Percentiles rank a stretch among this genome's conserved stretches.
Evolutionary conservation across 1,140 invertebrate genomes (phyloP).

Genomic region (Drosophila melanogaster): Release_6_plus_ISO1_MT NT_033777.3:11523001-11523500

Average conservation of each 20-base stretch:
- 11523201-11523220: constrained; percentile 67
- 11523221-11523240: constrained; percentile 38
- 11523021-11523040: neutral
- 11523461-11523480: too few relatives aligned
- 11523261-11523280: neutral
- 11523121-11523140: constrained; percentile 31
- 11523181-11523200: constrained; percentile 68
- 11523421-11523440: too few relatives aligned
- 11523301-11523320: neutral
- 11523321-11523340: too few relatives aligned
- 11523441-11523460: too few relatives aligned
- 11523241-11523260: constrained; percentile 2
- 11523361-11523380: too few relatives aligned
- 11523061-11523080: constrained; percentile 81
- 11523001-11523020: neutral
- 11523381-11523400: too few relatives aligned
- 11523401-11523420: too few relatives aligned
- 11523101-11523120: constrained; percentile 24
- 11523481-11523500: too few relatives aligned
- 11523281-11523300: neutral
- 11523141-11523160: constrained; percentile 18
- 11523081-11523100: constrained; percentile 74
- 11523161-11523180: constrained; percentile 18
- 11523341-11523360: too few relatives aligned
- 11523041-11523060: constrained; percentile 56